phyloP scores from a whole-genome alignment of 2,888 invertebrate genomes.

The Cosmorhoe ocellata region DNA sequence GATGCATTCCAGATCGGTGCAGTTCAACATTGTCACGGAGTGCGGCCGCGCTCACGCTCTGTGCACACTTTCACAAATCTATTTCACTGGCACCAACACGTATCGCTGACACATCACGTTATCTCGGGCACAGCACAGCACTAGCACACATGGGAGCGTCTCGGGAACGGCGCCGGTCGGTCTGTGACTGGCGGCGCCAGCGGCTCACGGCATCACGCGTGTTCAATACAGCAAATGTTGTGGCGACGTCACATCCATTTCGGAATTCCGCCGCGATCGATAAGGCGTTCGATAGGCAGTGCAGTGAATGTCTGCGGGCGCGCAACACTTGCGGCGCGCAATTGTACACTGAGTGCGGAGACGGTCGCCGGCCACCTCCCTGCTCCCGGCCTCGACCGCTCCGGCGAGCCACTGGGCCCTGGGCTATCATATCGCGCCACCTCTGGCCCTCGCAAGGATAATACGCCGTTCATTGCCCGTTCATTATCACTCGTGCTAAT shows the following conservation, averaged over 20 bases:
- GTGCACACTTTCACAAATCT: conserved; percentile 81
- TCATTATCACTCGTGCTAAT: conserved; percentile 53
- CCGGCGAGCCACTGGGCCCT: conserved; percentile 47
- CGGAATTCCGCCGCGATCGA: conserved; percentile 60
- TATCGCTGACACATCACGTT: conserved; percentile 80
- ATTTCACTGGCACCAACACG: conserved; percentile 75
- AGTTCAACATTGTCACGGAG: conserved; percentile 86
- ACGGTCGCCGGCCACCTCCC: conserved; percentile 65
- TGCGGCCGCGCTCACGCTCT: conserved; percentile 70
- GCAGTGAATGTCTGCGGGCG: conserved; percentile 68
- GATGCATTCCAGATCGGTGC: conserved; percentile 90
- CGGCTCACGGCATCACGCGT: conserved; percentile 53
- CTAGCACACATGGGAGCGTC: conserved; percentile 54
- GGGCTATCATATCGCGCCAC: conserved; percentile 69
- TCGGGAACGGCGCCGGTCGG: conserved; percentile 63
- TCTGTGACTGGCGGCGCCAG: conserved; percentile 59
- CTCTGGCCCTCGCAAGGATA: conserved; percentile 72
- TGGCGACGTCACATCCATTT: conserved; percentile 59
- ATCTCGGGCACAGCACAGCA: conserved; percentile 63
- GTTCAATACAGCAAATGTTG: conserved; percentile 53
- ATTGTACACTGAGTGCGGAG: conserved; percentile 71
- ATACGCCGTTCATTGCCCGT: conserved; percentile 64
- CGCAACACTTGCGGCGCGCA: conserved; percentile 76
- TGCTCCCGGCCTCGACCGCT: conserved; percentile 73
- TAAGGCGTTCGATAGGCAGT: conserved; percentile 57